Evolutionary conservation across 2,797 vertebrate species (phyloP).

Genomic region (Rhodeus uyekii): DNA sequence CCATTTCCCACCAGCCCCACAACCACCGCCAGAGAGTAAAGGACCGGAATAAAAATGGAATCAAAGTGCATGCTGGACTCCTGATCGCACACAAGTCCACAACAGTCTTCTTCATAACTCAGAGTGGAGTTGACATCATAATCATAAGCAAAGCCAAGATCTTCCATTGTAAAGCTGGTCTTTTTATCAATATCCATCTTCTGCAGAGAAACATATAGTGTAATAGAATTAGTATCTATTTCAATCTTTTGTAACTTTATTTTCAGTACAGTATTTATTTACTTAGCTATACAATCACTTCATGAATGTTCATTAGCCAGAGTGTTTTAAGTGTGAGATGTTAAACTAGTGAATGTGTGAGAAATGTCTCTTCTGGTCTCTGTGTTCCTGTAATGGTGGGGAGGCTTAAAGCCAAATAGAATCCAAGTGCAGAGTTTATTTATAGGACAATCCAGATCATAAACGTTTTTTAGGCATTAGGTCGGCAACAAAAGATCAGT

Average conservation of each 20-base stretch:
- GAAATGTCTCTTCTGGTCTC: no score
- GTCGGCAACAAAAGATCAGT: no score
- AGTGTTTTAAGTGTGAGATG: neutral
- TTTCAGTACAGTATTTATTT: neutral
- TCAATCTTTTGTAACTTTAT: neutral
- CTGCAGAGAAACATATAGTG: constrained; percentile 21
- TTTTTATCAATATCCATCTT: neutral
- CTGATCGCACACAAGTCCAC: constrained; percentile 62
- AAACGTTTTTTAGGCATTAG: no score
- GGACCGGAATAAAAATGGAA: constrained; percentile 70
- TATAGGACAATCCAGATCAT: no score
- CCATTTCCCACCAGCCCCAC: constrained; percentile 75
- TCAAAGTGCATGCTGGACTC: constrained; percentile 67
- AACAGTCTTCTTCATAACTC: constrained; percentile 50
- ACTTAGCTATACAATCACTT: neutral
- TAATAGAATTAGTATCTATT: neutral
- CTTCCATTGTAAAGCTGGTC: rapidly evolving
- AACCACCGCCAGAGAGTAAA: constrained; percentile 73
- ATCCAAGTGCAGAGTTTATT: no score
- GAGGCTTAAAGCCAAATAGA: no score
- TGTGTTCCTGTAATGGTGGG: no score
- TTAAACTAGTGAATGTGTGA: no score
- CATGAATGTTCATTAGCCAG: no score
- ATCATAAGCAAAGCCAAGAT: rapidly evolving
- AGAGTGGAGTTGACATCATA: rapidly evolving